A percentile compares a stretch with the other conserved stretches of the same genome.
Evolutionary conservation across 2,113 vertebrate genomes (phyloP).

Genomic region (Tor tambroides): DNA sequence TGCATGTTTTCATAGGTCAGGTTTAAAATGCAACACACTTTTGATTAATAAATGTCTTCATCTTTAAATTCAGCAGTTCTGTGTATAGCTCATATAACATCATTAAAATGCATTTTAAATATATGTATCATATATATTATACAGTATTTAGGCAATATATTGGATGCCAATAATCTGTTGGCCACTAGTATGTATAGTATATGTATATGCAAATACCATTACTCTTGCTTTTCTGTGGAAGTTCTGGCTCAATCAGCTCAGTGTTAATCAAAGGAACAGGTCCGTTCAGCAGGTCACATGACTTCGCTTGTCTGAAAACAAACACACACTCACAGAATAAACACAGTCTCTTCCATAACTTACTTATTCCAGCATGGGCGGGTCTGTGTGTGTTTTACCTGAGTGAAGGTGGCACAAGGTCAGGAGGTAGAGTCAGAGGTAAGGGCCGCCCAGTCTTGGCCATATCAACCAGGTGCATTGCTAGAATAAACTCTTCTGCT

Average conservation of each 20-base stretch:
- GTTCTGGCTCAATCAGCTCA: slow-evolving; percentile 78
- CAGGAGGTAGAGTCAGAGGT: slow-evolving; percentile 88
- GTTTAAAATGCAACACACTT: background rate
- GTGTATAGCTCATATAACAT: background rate
- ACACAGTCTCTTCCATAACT: background rate
- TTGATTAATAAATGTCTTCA: too few relatives aligned
- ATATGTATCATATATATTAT: background rate
- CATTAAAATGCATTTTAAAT: too few relatives aligned
- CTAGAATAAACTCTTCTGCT: slow-evolving; percentile 95
- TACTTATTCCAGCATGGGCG: background rate
- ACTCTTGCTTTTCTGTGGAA: slow-evolving; percentile 80
- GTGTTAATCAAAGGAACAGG: slow-evolving; percentile 77
- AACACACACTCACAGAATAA: slow-evolving; percentile 31
- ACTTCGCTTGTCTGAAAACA: slow-evolving; percentile 79
- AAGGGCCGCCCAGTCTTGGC: slow-evolving; percentile 91
- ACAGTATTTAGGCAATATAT: background rate
- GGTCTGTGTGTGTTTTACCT: slow-evolving; percentile 74
- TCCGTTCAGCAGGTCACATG: slow-evolving; percentile 86
- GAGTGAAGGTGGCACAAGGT: slow-evolving; percentile 89
- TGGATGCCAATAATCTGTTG: background rate
- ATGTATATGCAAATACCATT: slow-evolving; percentile 13
- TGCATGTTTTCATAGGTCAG: background rate
- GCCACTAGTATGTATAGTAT: background rate
- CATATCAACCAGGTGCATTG: slow-evolving; percentile 97
- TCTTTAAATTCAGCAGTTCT: background rate